phyloP scores from a whole-genome alignment of 2,888 invertebrate species.

The Eupithecia pulchellata region DNA sequence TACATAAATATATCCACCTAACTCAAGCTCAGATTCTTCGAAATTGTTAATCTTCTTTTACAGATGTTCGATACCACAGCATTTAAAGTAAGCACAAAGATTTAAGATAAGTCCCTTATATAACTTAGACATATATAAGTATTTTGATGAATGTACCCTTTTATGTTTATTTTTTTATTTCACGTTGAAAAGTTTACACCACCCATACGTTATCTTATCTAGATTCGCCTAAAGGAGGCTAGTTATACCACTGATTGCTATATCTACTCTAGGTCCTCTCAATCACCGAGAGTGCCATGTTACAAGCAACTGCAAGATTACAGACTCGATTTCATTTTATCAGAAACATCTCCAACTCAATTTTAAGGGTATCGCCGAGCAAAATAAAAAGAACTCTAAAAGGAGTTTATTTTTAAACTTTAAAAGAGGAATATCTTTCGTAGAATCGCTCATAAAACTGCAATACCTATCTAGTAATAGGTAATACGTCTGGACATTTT shows the following conservation, averaged over 20 bases:
- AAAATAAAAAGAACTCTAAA: slow-evolving; percentile 28
- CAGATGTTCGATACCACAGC: background rate
- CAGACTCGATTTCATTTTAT: slow-evolving; percentile 29
- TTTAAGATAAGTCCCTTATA: too few relatives aligned
- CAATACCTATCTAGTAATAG: slow-evolving; percentile 49
- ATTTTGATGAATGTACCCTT: too few relatives aligned
- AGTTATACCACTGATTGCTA: background rate
- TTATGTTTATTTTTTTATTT: too few relatives aligned
- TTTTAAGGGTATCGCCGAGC: slow-evolving; percentile 33
- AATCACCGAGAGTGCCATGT: slow-evolving; percentile 22
- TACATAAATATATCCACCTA: background rate
- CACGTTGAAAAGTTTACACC: background rate
- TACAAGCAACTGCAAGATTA: slow-evolving; percentile 20
- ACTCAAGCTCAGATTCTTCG: background rate
- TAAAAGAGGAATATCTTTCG: slow-evolving; percentile 42
- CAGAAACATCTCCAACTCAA: slow-evolving; percentile 28
- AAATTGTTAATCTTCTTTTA: background rate
- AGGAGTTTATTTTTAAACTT: slow-evolving; percentile 31
- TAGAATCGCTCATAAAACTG: slow-evolving; percentile 44
- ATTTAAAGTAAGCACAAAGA: too few relatives aligned
- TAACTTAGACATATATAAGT: too few relatives aligned
- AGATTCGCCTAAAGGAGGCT: background rate
- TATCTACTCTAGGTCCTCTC: background rate
- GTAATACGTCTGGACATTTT: slow-evolving; percentile 69
- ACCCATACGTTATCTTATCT: background rate